Conservation (phyloP, 2,113 vertebrate species). For the Chaenocephalus aceratus region DNA sequence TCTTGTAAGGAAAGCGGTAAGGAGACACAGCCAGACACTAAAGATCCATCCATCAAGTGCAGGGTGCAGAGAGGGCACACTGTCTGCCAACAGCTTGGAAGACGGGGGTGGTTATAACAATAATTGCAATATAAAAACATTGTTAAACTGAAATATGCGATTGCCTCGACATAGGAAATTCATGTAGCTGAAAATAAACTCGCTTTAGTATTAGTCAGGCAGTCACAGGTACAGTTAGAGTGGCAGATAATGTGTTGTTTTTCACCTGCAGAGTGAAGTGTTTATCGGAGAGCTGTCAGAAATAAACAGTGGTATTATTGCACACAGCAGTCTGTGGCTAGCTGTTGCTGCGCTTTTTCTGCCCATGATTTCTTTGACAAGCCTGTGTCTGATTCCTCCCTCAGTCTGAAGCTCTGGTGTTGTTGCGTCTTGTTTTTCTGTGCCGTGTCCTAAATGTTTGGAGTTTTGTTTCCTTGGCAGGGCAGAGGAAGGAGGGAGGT, state of each 20-base stretch:
- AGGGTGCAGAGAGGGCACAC: conserved; percentile 13
- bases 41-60: conserved; percentile 26
- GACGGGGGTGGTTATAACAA: not conserved
- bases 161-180: conserved; percentile 8
- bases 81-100: conserved; percentile 3
- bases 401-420: not conserved
- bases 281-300: conserved; percentile 50
- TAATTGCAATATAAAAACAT: not conserved
- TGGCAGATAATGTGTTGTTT: conserved; percentile 52
- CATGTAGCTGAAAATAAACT: conserved; percentile 1
- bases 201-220: not conserved
- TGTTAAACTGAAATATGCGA: not conserved
- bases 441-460: conserved; percentile 41
- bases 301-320: conserved; percentile 31
- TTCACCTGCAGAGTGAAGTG: conserved; percentile 33
- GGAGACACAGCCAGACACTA: conserved; percentile 7
- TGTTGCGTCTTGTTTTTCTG: conserved; percentile 8
- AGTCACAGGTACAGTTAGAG: conserved; percentile 12
- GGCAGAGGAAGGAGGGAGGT: not conserved
- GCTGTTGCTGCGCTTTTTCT: conserved; percentile 13
- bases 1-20: conserved; percentile 35
- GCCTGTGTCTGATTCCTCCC: not conserved
- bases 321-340: not conserved
- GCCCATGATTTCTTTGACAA: conserved; percentile 18
- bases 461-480: conserved; percentile 52